These are phyloP conservation scores for Echinops telfairi DNA, from an alignment of 2,113 vertebrate species.

Conservation along the genomic window DNA sequence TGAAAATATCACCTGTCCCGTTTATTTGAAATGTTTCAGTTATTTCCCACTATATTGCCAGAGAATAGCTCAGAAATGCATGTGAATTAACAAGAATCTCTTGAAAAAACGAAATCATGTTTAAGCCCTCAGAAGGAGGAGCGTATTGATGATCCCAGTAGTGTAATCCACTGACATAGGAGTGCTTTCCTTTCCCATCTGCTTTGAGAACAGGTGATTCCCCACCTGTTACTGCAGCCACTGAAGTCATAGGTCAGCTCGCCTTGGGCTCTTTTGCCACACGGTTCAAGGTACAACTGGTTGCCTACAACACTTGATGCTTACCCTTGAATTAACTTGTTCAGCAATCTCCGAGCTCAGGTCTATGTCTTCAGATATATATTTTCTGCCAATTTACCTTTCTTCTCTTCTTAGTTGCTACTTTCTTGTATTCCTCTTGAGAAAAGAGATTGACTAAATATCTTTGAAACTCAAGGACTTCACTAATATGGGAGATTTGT, in stretches of 20 bases:
- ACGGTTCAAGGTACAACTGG: background rate
- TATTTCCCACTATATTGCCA: background rate
- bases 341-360: background rate
- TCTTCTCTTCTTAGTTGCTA: conserved; percentile 1
- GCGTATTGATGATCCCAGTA: background rate
- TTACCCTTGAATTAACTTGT: background rate
- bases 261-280: background rate
- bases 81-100: background rate
- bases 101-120: background rate
- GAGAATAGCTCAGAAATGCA: conserved; percentile 1
- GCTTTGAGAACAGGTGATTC: background rate
- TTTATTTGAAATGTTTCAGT: background rate
- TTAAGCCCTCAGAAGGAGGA: background rate
- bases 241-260: background rate
- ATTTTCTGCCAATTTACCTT: background rate
- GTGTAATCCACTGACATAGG: background rate
- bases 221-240: background rate
- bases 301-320: background rate
- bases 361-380: background rate
- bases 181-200: background rate
- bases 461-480: background rate
- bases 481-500: background rate
- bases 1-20: background rate
- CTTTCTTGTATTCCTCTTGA: background rate
- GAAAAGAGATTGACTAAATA: background rate